Evolutionary conservation across 1,140 invertebrate genomes (phyloP), one percentile per base, ranked within the genome.

Genomic region (Dendrolimus kikuchii): DNA sequence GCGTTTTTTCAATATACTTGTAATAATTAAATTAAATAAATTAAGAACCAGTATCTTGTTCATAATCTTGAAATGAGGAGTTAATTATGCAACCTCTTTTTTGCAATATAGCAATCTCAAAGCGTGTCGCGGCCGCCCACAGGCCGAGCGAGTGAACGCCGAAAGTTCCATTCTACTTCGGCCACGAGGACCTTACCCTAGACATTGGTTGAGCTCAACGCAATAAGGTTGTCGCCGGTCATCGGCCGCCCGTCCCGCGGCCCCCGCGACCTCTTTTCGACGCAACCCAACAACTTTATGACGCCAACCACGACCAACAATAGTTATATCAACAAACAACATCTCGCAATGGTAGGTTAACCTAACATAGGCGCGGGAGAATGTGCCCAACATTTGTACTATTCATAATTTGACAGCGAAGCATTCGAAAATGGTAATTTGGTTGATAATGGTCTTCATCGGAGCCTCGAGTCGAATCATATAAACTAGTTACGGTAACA

Each of bases 141-240:
- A 49, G 60, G 64, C 23, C 23, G 23, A 23, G 23, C 23, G 23
- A 60, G 58, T 51, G 54, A 51, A 57, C 60, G 59, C 64, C 50
- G 63, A 68, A 68, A 73, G 64, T 60, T 53, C 62, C 64, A 73
- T 60, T 72, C 68, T 57, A 68, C 64, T 74, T 77, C 54, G 64
- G 51, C 55, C 59, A 56, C 63, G 69, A 69, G 71, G 71, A 78
- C 77, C 77, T 84, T 81, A 80, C 69, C 77, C 81, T 84, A 84
- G 78, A 81, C 78, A 81, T 81, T 81, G 77, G 73, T 64, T 51
- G 51, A 54, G 60, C 52, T 53, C 61, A 42, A 57, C 73, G 76
- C 71, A 68, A 68, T 77, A 74, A 84, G 77, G 71, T 71, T 81
- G 77, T 68, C 77, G 63, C 48, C 78, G 81, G 79, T 82, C 77